These are phyloP conservation scores for Heteractis magnifica DNA, from an alignment of 92 coral and sea anemone genomes.

Conservation along the genomic window DNA sequence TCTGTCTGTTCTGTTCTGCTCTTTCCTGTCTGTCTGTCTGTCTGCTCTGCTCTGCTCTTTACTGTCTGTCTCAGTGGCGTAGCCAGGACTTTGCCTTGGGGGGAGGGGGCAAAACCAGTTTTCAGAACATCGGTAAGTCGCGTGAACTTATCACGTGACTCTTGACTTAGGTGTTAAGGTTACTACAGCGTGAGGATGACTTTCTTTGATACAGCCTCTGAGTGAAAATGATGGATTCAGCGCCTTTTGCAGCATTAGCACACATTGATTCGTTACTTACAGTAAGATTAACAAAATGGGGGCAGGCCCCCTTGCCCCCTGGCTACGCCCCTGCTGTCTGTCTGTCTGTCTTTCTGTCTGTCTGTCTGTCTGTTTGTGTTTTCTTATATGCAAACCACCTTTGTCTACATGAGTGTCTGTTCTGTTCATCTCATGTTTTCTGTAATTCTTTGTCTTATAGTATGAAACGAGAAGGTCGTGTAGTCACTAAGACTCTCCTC, in stretches of 20 bases:
- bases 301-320: too few relatives aligned
- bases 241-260: too few relatives aligned
- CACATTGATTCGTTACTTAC: background rate
- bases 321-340: background rate
- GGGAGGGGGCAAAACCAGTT: too few relatives aligned
- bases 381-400: background rate
- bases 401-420: too few relatives aligned
- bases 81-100: too few relatives aligned
- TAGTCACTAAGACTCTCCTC: constrained; percentile 69
- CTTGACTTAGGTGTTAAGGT: too few relatives aligned
- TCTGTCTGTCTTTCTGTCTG: background rate
- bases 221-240: too few relatives aligned
- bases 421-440: too few relatives aligned
- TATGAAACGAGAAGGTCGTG: constrained; percentile 88
- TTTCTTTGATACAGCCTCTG: too few relatives aligned
- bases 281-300: background rate
- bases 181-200: too few relatives aligned
- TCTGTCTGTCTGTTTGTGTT: background rate
- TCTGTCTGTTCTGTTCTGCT: background rate
- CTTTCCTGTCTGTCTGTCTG: background rate
- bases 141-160: too few relatives aligned
- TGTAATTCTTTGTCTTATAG: constrained; percentile 32
- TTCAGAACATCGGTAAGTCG: too few relatives aligned
- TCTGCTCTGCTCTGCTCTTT: background rate
- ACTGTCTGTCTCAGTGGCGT: background rate